phyloP scores from a whole-genome alignment of 2,797 vertebrate species.

The Carcharodon carcharias region DNA sequence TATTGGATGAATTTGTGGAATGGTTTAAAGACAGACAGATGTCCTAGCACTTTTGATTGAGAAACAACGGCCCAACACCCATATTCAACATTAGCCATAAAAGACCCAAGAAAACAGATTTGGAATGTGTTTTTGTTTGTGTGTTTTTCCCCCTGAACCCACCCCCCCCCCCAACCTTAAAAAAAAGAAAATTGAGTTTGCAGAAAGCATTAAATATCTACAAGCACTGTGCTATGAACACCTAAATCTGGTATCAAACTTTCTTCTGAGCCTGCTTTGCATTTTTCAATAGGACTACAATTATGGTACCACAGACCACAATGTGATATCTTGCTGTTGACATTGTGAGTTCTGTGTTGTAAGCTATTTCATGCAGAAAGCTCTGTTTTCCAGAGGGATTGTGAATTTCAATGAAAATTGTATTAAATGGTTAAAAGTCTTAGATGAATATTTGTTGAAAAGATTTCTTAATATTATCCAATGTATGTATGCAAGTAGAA shows the following conservation, averaged over 20 bases:
- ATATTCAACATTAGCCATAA: conserved; percentile 71
- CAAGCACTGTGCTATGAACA: conserved; percentile 23
- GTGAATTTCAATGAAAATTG: conserved; percentile 31
- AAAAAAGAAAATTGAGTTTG: not conserved
- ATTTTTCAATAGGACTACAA: conserved; percentile 75
- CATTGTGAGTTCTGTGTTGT: conserved; percentile 83
- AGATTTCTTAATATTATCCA: conserved; percentile 17
- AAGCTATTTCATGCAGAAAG: conserved; percentile 62
- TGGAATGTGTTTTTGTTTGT: conserved; percentile 24
- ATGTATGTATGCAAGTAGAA: conserved; percentile 15
- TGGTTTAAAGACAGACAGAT: conserved; percentile 99
- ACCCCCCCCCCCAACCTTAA: not conserved
- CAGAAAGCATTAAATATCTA: conserved; percentile 35
- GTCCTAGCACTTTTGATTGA: conserved; percentile 73
- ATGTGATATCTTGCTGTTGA: conserved; percentile 85
- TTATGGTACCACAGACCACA: conserved; percentile 77
- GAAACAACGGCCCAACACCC: conserved; percentile 62
- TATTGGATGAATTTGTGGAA: conserved; percentile 99
- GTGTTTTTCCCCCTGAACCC: not conserved
- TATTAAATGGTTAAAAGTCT: conserved; percentile 36
- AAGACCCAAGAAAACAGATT: conserved; percentile 40
- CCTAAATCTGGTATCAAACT: conserved; percentile 48
- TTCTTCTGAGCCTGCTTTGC: conserved; percentile 73
- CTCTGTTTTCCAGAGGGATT: conserved; percentile 14
- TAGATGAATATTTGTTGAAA: conserved; percentile 36